These are phyloP conservation scores for Orchestia grillus DNA, from an alignment of 1,140 invertebrate genomes.

Conservation along the genomic window DNA sequence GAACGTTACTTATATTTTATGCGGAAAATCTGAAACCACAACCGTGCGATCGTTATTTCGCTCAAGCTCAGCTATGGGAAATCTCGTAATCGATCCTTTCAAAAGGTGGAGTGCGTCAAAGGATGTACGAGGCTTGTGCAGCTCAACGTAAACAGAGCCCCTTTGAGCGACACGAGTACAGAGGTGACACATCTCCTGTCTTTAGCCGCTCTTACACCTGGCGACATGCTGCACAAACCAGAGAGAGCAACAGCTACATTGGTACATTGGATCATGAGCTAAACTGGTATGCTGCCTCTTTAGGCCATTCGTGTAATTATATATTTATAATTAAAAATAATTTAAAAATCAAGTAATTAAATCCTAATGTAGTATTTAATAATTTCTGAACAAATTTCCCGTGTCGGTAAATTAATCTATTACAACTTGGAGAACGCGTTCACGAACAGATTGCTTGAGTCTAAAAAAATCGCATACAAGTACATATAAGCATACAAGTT, in stretches of 20 bases:
- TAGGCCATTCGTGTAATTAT: too few species aligned
- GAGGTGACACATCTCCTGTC: not conserved
- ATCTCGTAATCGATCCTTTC: not conserved
- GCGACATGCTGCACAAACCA: not conserved
- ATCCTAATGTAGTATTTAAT: too few species aligned
- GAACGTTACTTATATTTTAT: not conserved
- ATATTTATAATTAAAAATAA: too few species aligned
- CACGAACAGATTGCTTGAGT: too few species aligned
- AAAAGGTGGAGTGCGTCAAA: not conserved
- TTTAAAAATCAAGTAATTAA: too few species aligned
- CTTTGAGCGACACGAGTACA: not conserved
- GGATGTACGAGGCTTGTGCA: not conserved
- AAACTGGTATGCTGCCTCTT: too few species aligned
- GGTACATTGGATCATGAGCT: too few species aligned
- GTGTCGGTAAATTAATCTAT: too few species aligned
- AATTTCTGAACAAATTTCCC: too few species aligned
- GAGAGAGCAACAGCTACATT: not conserved
- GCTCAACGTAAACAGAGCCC: not conserved
- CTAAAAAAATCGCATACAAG: too few species aligned
- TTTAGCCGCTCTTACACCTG: not conserved
- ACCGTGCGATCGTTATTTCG: not conserved
- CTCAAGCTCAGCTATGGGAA: not conserved
- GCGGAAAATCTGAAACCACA: not conserved
- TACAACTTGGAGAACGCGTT: too few species aligned
- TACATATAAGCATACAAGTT: too few species aligned